Evolutionary conservation across 2,888 invertebrate genomes (phyloP).

Genomic region (Conistra vaccinii): DNA sequence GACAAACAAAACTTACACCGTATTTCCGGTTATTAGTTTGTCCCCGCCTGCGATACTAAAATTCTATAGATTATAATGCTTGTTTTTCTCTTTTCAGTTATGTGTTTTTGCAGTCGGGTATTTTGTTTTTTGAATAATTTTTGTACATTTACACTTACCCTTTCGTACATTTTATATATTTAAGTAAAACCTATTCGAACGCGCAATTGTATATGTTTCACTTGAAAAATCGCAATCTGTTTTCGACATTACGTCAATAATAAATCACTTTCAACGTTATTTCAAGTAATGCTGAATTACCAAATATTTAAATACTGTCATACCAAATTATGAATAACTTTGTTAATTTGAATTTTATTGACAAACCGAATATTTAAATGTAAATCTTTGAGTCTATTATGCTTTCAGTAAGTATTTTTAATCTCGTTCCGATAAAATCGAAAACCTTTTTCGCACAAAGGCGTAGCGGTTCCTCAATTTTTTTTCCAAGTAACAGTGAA

Average conservation of each 20-base stretch:
- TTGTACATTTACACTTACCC: too few species aligned
- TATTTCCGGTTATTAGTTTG: too few species aligned
- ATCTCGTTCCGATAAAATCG: constrained; percentile 37
- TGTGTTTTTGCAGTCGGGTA: too few species aligned
- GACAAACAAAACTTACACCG: too few species aligned
- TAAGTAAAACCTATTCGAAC: neutral
- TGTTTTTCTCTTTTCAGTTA: too few species aligned
- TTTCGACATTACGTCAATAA: neutral
- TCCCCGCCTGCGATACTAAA: too few species aligned
- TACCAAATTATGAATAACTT: constrained; percentile 4
- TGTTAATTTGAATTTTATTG: too few species aligned
- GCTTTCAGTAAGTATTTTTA: constrained; percentile 33
- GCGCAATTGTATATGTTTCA: neutral
- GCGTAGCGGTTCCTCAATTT: constrained; percentile 13
- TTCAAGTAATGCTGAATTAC: neutral
- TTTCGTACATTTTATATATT: too few species aligned
- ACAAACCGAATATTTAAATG: constrained; percentile 40
- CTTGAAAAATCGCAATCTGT: too few species aligned
- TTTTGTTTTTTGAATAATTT: too few species aligned
- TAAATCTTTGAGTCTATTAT: constrained; percentile 29
- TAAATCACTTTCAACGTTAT: neutral
- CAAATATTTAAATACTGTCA: constrained; percentile 24
- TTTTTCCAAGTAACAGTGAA: constrained; percentile 35
- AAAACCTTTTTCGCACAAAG: constrained; percentile 36
- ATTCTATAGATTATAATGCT: too few species aligned